phyloP scores from a whole-genome alignment of 92 coral and sea anemone species.

The Blastomussa wellsi region DNA sequence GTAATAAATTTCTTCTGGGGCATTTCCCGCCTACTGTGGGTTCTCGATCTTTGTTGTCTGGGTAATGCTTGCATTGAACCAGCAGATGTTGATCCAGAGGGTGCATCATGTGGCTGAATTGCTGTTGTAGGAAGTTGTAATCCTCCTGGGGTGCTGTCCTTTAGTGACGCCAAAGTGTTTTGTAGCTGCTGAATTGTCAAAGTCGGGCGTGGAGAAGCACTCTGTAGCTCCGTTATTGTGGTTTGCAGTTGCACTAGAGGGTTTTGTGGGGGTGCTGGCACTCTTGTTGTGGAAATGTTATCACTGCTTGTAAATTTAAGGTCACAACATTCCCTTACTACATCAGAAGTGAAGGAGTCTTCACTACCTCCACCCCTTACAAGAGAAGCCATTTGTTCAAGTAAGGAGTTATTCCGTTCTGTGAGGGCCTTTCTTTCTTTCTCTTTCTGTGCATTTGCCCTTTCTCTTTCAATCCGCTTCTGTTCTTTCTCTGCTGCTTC shows the following conservation, averaged over 20 bases:
- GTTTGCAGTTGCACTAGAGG: neutral
- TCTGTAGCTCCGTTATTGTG: slow-evolving; percentile 10
- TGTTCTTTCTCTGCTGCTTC: slow-evolving; percentile 27
- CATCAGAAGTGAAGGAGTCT: slow-evolving; percentile 38
- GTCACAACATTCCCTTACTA: slow-evolving; percentile 29
- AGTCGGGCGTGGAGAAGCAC: neutral
- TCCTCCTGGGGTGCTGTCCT: no score
- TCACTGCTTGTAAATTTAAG: neutral
- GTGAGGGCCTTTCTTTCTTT: slow-evolving; percentile 39
- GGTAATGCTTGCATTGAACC: no score
- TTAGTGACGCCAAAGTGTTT: neutral
- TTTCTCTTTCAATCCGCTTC: slow-evolving; percentile 27
- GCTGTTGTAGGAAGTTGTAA: neutral
- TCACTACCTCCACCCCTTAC: neutral
- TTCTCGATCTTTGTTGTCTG: slow-evolving; percentile 7
- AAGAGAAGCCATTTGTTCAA: slow-evolving; percentile 22
- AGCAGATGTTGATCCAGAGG: no score
- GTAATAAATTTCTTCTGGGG: slow-evolving; percentile 20
- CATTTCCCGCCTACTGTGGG: slow-evolving; percentile 38
- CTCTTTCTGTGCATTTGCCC: slow-evolving; percentile 9
- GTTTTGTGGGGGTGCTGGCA: neutral
- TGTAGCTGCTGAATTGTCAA: slow-evolving; percentile 1
- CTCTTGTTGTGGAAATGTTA: no score
- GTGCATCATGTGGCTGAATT: neutral
- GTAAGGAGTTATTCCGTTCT: slow-evolving; percentile 26